A percentile compares a stretch with the other conserved stretches of the same genome.
These are phyloP conservation scores for Sthenelais limicola DNA, from an alignment of 2,888 invertebrate genomes.

Conservation along the genomic window DNA sequence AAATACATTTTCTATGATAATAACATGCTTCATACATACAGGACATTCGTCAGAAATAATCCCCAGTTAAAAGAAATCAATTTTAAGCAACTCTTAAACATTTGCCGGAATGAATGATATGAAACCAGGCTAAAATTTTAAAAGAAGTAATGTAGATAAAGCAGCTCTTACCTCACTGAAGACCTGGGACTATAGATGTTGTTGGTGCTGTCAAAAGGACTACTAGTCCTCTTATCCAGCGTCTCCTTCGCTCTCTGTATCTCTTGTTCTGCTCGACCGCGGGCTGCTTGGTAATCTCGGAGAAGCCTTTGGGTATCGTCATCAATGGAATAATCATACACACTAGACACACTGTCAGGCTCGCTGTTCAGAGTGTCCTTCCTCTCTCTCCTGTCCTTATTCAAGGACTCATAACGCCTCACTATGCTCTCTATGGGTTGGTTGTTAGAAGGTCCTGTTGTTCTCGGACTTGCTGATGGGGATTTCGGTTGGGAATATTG, in stretches of 20 bases:
- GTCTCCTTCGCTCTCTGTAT: conserved; percentile 46
- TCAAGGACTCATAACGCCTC: background rate
- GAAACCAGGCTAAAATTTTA: no score
- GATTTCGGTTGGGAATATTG: no score
- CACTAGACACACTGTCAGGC: conserved; percentile 20
- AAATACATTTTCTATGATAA: no score
- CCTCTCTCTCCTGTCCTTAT: conserved; percentile 4
- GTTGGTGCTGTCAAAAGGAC: background rate
- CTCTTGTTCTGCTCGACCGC: conserved; percentile 44
- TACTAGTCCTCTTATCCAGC: conserved; percentile 15
- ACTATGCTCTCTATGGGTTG: background rate
- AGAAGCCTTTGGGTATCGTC: conserved; percentile 47
- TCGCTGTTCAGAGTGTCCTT: conserved; percentile 12
- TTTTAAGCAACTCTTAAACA: no score
- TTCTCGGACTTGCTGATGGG: background rate
- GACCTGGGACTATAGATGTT: conserved; percentile 2
- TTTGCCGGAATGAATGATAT: no score
- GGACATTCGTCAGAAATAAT: no score
- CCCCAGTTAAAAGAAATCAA: no score
- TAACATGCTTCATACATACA: no score
- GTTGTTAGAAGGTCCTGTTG: background rate
- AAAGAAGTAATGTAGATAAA: no score
- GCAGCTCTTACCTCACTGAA: no score
- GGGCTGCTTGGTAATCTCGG: conserved; percentile 46
- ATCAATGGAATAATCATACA: conserved; percentile 44